Conservation (phyloP, 2,113 vertebrate genomes). For the Odobenus rosmarus region DNA sequence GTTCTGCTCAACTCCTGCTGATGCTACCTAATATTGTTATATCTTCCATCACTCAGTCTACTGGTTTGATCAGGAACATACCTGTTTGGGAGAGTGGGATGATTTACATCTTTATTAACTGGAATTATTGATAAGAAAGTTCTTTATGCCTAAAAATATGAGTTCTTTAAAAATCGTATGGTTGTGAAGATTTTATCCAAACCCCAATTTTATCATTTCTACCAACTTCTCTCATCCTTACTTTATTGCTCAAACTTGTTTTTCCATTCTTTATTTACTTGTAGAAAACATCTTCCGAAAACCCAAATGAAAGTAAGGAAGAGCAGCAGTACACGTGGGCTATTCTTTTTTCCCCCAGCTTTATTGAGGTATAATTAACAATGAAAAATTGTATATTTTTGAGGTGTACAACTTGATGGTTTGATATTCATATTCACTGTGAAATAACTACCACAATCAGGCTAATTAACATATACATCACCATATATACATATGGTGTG, state of each 20-base stretch:
- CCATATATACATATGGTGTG: neutral
- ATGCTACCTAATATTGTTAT: neutral
- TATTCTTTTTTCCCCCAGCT: neutral
- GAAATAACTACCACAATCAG: neutral
- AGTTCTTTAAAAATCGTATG: neutral
- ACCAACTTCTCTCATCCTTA: neutral
- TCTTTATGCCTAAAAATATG: neutral
- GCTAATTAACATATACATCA: neutral
- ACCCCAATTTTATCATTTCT: neutral
- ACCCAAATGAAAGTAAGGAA: neutral
- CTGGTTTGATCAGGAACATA: neutral
- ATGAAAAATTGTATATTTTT: neutral
- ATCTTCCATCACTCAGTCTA: neutral
- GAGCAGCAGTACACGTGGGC: neutral
- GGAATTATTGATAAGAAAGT: neutral
- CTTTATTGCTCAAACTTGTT: neutral
- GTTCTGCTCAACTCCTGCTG: neutral
- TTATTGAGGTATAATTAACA: slow-evolving; percentile 3
- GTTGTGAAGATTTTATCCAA: neutral
- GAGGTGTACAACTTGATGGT: neutral
- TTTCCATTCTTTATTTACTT: neutral
- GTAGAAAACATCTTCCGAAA: neutral
- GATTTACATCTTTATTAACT: neutral
- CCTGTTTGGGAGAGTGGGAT: neutral
- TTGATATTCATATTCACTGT: neutral